Percentiles rank a stretch among this genome's conserved stretches.
phyloP scores from a whole-genome alignment of 1,140 invertebrate genomes.

The Linepithema humile region DNA sequence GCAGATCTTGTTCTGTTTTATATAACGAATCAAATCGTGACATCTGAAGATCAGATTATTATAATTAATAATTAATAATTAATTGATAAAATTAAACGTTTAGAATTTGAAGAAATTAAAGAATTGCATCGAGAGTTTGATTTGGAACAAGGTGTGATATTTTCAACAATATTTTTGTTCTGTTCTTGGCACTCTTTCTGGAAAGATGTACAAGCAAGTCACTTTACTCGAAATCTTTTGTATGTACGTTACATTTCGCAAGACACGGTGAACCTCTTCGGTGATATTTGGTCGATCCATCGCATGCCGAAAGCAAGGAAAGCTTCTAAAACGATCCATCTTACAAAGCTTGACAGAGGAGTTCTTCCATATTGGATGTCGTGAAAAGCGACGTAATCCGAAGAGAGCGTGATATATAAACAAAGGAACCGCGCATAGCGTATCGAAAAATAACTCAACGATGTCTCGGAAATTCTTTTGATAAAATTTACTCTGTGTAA shows the following conservation, averaged over 20 bases:
- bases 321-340: constrained; percentile 51
- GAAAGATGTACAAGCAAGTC: constrained; percentile 8
- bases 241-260: constrained; percentile 31
- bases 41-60: neutral
- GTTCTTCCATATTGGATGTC: constrained; percentile 37
- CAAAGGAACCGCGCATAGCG: constrained; percentile 9
- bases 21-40: neutral
- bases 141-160: neutral
- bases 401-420: constrained; percentile 16
- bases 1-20: neutral
- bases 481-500: neutral
- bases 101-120: neutral
- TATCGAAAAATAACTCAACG: constrained; percentile 34
- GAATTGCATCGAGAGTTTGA: neutral
- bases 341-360: constrained; percentile 58
- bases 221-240: constrained; percentile 34
- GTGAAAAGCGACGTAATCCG: constrained; percentile 21
- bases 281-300: constrained; percentile 50
- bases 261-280: constrained; percentile 31
- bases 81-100: neutral
- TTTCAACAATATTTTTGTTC: neutral
- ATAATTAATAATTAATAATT: neutral
- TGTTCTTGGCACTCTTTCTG: neutral
- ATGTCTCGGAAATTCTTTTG: neutral
- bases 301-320: constrained; percentile 16